Conservation (phyloP, 2,113 vertebrate genomes). For the Propithecus coquereli region DNA sequence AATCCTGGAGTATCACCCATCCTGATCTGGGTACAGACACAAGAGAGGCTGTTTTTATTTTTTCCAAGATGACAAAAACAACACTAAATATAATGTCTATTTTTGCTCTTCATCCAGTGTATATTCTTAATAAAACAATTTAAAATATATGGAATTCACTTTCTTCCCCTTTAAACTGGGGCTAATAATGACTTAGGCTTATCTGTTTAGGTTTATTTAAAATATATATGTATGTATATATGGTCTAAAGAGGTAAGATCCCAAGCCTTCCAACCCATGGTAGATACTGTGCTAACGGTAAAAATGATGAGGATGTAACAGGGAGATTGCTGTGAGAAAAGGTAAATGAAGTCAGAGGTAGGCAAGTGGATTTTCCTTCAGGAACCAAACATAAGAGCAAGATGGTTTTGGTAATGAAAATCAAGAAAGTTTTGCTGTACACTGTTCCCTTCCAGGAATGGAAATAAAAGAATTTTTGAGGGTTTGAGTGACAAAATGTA, state of each 20-base stretch:
- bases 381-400: not conserved
- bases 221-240: not conserved
- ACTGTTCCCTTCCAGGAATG: not conserved
- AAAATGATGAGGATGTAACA: not conserved
- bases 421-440: not conserved
- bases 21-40: not conserved
- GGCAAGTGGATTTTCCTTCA: not conserved
- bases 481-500: not conserved
- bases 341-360: not conserved
- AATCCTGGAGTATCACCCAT: not conserved
- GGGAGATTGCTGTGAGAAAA: not conserved
- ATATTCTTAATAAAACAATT: not conserved
- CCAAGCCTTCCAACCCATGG: not conserved
- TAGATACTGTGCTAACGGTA: not conserved
- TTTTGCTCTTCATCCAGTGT: not conserved
- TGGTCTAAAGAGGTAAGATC: not conserved
- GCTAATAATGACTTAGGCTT: not conserved
- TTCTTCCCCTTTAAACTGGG: not conserved
- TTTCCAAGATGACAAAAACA: not conserved
- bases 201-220: not conserved
- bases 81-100: not conserved
- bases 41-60: not conserved
- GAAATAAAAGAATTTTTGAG: not conserved
- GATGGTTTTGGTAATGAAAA: not conserved
- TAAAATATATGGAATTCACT: not conserved